Base-by-base conservation (phyloP, 2,888 invertebrate genomes). In the Oeneis ivallda region DNA sequence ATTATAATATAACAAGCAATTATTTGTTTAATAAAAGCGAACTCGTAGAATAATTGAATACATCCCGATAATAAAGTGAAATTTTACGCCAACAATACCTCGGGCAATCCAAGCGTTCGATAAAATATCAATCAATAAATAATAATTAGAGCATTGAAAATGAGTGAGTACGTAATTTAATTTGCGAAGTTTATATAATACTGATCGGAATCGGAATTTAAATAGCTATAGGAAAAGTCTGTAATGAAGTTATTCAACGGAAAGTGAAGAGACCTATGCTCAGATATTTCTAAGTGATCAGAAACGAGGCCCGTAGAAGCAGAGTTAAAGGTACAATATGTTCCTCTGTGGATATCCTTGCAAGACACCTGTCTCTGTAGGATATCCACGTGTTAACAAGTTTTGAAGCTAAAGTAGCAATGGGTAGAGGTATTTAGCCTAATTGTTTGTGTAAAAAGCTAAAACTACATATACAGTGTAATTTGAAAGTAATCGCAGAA, bases 51-150 rank as follows among this genome's bases (percentile, higher is more conserved):
- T 39, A 39, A 41, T 54, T 52, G 52, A 52, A 52, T 34, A 52
- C 54, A 39, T 53, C 15, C 39, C 17, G 54, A 54, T 39, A 53
- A 53, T 53, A 54, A 59, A 59, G 53, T 47, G 59, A 54, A 60
- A 53, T 50, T 52, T 37, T 34, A 53, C 62, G 62, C 45, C 66
- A 66, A 64, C 59, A 64, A 60, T 59, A 52, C 53, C 63, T 39
- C 34, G n/a, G 54, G 58, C 49, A 56, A 59, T 49, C 59, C 62
- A 45, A 37, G 13, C 15, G 56, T 65, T 68, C 65, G 43, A 60
- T 62, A 52, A 54, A 65, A 68, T 50, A 56, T 65, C 65, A 68
- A 56, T 65, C 65, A 68, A 65, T 62, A 67, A 65, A 53, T 41
- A 65, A 62, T 49, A 56, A 50, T 65, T 60, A 65, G 39, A 26